Base-by-base conservation (phyloP, 2,113 vertebrate genomes). In the Eudyptes chrysolophus region DNA sequence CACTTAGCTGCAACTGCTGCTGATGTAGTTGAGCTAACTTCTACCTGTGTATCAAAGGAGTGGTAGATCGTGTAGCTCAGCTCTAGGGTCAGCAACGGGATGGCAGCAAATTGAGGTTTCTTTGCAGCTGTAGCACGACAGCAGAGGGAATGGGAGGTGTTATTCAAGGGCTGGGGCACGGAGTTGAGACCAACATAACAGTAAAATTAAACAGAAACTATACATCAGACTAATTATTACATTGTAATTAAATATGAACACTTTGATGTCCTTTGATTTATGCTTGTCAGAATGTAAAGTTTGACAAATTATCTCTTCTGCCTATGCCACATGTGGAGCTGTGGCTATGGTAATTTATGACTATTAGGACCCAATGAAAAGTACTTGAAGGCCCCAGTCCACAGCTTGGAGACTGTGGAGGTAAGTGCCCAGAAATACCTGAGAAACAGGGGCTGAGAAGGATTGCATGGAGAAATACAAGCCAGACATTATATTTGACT, bases 281-380 rank as follows among this genome's bases (percentile, higher is more conserved):
- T 24, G 7, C 11, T 71, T 76, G 18, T 36, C 46, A 32, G 17
- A 65, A 48, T 57, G 6, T 19, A 27, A 65, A 86, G 4, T 64
- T 6, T 58, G 21, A 52, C 11, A 78, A 70, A 66, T 54, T 42
- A 20, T 77, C 11, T 62, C 21, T 70, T 55, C 38, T 89, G 13
- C 10, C 26, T 71, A 3, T 32, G 8, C 22, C 54, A 38, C 1
- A 0, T 57, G 3, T 61, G 27, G n/a, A 62, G 29, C 9, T 60
- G 29, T 48, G 27, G 9, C 17, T 89, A 20, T 44, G 65, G 22
- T 52, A 69, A 30, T 62, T 87, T 68, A 55, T 32, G 38, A 32
- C 2, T 70, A 34, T 74, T 29, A 40, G 10, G 6, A 66, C 3
- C 4, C 36, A 65, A 22, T 4, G 11, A 65, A 74, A 93, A 86